Evolutionary conservation across 2,797 vertebrate genomes (phyloP).

Genomic region (Pelodytes ibericus): DNA sequence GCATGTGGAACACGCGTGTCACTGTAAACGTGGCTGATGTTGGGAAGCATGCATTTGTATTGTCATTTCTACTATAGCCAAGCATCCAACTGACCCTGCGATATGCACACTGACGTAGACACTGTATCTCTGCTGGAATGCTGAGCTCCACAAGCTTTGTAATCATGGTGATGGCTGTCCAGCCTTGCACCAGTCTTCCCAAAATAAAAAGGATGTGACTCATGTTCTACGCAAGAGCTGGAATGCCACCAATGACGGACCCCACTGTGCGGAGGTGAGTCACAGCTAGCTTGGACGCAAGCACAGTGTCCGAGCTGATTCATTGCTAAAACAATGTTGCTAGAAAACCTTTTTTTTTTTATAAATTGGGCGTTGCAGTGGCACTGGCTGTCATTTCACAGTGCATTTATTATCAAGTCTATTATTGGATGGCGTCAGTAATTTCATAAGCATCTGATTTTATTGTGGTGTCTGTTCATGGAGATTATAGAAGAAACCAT

Average conservation of each 20-base stretch:
- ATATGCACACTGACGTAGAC: neutral
- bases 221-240: constrained; percentile 54
- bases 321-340: constrained; percentile 59
- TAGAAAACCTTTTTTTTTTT: too few relatives aligned
- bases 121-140: neutral
- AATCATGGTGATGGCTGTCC: neutral
- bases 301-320: constrained; percentile 59
- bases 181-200: neutral
- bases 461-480: too few relatives aligned
- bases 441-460: too few relatives aligned
- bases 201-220: constrained; percentile 45
- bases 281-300: constrained; percentile 13
- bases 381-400: constrained; percentile 41
- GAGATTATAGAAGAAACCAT: too few relatives aligned
- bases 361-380: constrained; percentile 50
- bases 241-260: constrained; percentile 61
- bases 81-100: neutral
- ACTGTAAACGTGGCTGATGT: neutral
- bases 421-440: too few relatives aligned
- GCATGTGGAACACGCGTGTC: too few relatives aligned
- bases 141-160: neutral
- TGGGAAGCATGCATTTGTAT: neutral
- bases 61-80: neutral
- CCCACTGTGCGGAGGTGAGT: constrained; percentile 49
- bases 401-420: too few relatives aligned